These are phyloP conservation scores for Tinamus guttatus DNA, from an alignment of 2,113 vertebrate genomes.

Conservation along the genomic window DNA sequence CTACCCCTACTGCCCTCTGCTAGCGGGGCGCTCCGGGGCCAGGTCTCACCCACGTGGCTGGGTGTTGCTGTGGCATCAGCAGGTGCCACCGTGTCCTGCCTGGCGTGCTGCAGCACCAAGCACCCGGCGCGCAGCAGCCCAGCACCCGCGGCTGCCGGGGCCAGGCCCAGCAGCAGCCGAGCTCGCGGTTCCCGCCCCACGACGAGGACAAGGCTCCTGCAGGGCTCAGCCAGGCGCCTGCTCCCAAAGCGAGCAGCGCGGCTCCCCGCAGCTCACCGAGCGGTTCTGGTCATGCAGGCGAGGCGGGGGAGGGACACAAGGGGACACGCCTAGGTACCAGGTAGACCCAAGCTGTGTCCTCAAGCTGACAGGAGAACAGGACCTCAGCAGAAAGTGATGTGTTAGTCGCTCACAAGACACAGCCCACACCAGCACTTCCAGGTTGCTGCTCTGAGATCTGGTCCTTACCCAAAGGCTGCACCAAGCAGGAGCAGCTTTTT, in stretches of 20 bases:
- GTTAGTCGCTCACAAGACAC: not conserved
- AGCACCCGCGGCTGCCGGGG: not conserved
- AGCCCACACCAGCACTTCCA: not conserved
- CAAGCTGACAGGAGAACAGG: not conserved
- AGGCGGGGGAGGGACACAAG: not conserved
- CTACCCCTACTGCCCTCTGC: not conserved
- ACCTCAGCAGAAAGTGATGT: not conserved
- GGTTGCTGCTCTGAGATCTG: not conserved
- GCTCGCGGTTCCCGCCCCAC: not conserved
- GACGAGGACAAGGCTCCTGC: not conserved
- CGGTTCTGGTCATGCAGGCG: not conserved
- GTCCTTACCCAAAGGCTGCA: no score
- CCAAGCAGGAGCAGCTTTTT: not conserved
- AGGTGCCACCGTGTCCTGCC: not conserved
- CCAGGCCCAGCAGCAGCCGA: no score
- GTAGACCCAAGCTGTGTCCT: not conserved
- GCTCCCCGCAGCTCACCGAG: not conserved
- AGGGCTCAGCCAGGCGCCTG: accelerated
- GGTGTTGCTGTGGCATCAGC: accelerated
- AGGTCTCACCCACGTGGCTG: not conserved
- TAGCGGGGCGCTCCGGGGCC: accelerated
- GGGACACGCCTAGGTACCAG: not conserved
- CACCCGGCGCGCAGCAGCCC: not conserved
- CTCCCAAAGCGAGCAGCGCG: accelerated
- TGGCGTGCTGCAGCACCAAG: not conserved